Conservation (phyloP, 2,113 vertebrate species). For the Sapajus apella region DNA sequence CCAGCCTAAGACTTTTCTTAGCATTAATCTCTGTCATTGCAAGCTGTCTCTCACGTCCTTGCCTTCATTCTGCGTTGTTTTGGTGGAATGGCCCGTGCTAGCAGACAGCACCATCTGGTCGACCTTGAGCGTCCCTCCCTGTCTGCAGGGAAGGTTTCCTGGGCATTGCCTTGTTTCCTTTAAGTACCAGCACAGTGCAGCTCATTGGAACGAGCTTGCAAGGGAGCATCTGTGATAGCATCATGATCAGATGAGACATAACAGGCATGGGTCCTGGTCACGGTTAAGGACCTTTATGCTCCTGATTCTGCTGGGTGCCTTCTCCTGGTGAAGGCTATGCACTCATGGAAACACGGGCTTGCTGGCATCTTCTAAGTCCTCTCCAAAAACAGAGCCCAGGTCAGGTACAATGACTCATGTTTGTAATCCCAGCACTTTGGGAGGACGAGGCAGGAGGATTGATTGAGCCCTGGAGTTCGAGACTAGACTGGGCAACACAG, state of each 20-base stretch:
- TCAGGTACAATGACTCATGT: too few relatives aligned
- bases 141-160: too few relatives aligned
- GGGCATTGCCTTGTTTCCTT: background rate
- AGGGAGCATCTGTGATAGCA: background rate
- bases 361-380: background rate
- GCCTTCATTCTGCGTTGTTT: too few relatives aligned
- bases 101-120: background rate
- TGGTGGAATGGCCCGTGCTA: background rate
- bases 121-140: too few relatives aligned
- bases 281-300: background rate
- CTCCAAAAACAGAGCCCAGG: background rate
- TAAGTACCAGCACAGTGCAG: too few relatives aligned
- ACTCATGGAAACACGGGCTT: too few relatives aligned
- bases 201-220: background rate
- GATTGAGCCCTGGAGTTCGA: too few relatives aligned
- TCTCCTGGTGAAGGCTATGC: background rate
- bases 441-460: too few relatives aligned
- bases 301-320: background rate
- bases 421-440: too few relatives aligned
- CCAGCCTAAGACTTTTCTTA: background rate
- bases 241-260: background rate
- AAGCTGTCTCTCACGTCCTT: background rate
- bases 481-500: too few relatives aligned
- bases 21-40: accelerated
- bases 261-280: accelerated